Base-by-base conservation (phyloP, 2,797 vertebrate genomes). In the Coranthus polyacanthus region DNA sequence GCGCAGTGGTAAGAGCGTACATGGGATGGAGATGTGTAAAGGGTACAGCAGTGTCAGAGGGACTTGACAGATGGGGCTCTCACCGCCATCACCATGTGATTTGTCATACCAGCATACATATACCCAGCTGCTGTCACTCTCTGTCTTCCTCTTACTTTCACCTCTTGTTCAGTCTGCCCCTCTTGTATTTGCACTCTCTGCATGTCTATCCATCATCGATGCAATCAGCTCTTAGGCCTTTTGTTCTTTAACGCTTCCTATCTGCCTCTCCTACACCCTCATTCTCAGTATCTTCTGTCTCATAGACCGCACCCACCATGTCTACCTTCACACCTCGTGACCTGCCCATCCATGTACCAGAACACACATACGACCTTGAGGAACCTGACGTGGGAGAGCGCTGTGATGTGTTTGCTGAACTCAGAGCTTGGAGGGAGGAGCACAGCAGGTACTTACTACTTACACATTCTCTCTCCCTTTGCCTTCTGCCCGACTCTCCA, bases 361-460 rank as follows among this genome's bases (percentile, higher is more conserved):
- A 93, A 54, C 91, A 89, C 84, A 92, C 89, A 0, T 88, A 88
- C 17, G 89, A 92, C 78, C 55, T 79, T 1, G 87, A 91, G 75
- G 83, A 90, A 34, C 26, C 66, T 10, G 77, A 85, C 37, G 69
- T 49, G 21, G 63, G 72, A 51, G 72, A 79, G 16, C 80, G 88
- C 2, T 54, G 12, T 0, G 80, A 89, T 68, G 88, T 94, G 42
- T 89, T 93, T 57, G 84, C 89, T 29, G 92, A 94, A 60, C 90
- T 94, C 6, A 81, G 81, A 77, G 79, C 79, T 53, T 93, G 93
- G 94, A 91, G 89, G 73, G 77, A 90, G 68, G 77, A 90, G 50
- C 89, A 94, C 65, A 87, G 80, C 83, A 90, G 84, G 94, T 94
- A 90, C 10, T 59, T 15, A 38, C 41, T 17, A 11, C 20, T 49